Base-by-base conservation (phyloP, 2,888 invertebrate genomes). In the Tipula confusa region DNA sequence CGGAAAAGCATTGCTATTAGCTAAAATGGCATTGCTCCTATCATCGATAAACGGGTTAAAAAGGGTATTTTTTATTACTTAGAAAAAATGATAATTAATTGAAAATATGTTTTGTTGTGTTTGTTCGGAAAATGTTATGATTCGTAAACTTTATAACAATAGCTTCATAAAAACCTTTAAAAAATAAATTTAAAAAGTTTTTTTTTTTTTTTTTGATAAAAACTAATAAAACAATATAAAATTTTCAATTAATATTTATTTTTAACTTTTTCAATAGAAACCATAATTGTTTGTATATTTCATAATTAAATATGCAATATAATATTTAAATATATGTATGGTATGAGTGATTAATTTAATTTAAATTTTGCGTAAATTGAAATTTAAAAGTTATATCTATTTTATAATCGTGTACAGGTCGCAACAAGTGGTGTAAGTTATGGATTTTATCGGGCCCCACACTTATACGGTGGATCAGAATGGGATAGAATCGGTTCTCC, bases 11-110 rank as follows among this genome's bases (percentile, higher is more conserved):
- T 88, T 96, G 2, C 89, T 96, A 0, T 89, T 96, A 24, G 95
- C 96, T 1, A 96, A 96, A 90, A 93, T 96, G 93, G 95, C 96
- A 0, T 89, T 96, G 4, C 91, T 96, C 82, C 89, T 96, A 11
- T 94, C 95, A 1, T 94, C 95, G 0, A 94, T 95, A 85, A 95
- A 95, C 88, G 95, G 95, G 13, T 89, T 95, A 7, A 95, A 95
- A 88, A 94, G 94, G 91, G 94, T 94, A 86, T 82, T 48, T 24
- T 64, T 24, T 64, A 24, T 64, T 24, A 64, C 9, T 64, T 64
- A 64, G 15, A 64, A 64, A 64, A 43, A 48, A 18, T 1, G 18
- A 48, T 18, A 48, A 48, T 48, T 48, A 48, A 48, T 18, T 48
- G 48, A 48, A 48, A 48, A 48, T 48, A 48, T 18, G 29, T 29